Percentiles rank a stretch among this genome's conserved stretches.
Evolutionary conservation across 2,888 invertebrate species (phyloP).

Genomic region (Unio delphinus): DNA sequence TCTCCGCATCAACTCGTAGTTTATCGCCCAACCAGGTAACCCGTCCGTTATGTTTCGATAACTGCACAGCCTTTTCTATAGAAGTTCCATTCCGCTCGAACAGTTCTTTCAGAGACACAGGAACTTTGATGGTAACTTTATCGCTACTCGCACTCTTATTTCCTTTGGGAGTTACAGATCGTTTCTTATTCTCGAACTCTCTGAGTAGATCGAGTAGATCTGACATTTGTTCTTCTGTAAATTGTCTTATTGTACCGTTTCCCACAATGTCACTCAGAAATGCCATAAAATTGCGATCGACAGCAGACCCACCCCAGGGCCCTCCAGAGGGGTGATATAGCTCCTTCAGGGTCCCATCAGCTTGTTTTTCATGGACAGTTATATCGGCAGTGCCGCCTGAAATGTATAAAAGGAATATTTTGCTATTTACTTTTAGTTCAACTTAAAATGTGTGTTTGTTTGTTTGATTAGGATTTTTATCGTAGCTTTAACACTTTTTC

Average conservation of each 20-base stretch:
- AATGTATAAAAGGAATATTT: conserved; percentile 1
- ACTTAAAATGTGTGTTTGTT: background rate
- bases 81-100: conserved; percentile 18
- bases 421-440: background rate
- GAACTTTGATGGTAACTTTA: conserved; percentile 36
- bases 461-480: too few species aligned
- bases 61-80: conserved; percentile 16
- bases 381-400: conserved; percentile 37
- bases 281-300: conserved; percentile 24
- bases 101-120: conserved; percentile 17
- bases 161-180: conserved; percentile 21
- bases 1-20: conserved; percentile 25
- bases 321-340: conserved; percentile 29
- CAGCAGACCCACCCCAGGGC: conserved; percentile 32
- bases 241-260: conserved; percentile 1
- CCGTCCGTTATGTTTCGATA: conserved; percentile 18
- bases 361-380: conserved; percentile 26
- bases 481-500: too few species aligned
- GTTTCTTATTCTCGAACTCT: conserved; percentile 45
- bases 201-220: conserved; percentile 36
- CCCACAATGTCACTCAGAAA: conserved; percentile 21
- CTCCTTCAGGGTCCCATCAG: conserved; percentile 22
- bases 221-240: conserved; percentile 18
- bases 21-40: conserved; percentile 28
- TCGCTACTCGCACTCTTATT: conserved; percentile 3